Evolutionary conservation across 2,888 invertebrate genomes (phyloP).

Genomic region (Ophion obscuratus): DNA sequence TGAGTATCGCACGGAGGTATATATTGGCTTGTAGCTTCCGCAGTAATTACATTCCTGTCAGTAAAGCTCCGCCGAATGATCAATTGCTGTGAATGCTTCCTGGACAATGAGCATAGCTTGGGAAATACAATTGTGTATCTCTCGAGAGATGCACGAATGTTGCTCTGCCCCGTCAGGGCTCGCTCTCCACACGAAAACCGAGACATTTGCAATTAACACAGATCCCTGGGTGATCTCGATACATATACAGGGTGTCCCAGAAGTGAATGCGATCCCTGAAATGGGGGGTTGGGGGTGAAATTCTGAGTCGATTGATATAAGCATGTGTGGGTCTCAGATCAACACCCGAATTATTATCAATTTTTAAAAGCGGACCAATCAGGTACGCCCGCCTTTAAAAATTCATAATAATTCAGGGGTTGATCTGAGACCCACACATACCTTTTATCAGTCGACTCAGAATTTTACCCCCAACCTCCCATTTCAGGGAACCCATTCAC

Average conservation of each 20-base stretch:
- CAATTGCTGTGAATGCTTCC: constrained; percentile 53
- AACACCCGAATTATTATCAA: no score
- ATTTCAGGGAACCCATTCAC: no score
- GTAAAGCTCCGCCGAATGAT: constrained; percentile 57
- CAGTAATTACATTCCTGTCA: constrained; percentile 67
- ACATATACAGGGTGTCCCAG: not conserved
- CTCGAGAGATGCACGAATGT: constrained; percentile 20
- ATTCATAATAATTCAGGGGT: no score
- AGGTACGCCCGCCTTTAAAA: no score
- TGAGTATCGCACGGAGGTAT: not conserved
- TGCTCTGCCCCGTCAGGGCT: constrained; percentile 1
- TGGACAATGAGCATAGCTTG: constrained; percentile 58
- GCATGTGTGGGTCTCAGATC: no score
- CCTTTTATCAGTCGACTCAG: no score
- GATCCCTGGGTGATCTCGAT: constrained; percentile 1
- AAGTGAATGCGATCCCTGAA: no score
- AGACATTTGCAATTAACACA: constrained; percentile 57
- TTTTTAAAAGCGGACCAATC: no score
- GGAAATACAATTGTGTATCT: constrained; percentile 43
- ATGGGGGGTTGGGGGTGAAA: no score
- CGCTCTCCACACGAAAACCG: constrained; percentile 35
- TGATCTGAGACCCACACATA: no score
- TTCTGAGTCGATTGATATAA: no score
- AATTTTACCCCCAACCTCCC: no score
- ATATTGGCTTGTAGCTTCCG: constrained; percentile 16